phyloP scores from a whole-genome alignment of 2,113 vertebrate species.

The Indicator maculatus region DNA sequence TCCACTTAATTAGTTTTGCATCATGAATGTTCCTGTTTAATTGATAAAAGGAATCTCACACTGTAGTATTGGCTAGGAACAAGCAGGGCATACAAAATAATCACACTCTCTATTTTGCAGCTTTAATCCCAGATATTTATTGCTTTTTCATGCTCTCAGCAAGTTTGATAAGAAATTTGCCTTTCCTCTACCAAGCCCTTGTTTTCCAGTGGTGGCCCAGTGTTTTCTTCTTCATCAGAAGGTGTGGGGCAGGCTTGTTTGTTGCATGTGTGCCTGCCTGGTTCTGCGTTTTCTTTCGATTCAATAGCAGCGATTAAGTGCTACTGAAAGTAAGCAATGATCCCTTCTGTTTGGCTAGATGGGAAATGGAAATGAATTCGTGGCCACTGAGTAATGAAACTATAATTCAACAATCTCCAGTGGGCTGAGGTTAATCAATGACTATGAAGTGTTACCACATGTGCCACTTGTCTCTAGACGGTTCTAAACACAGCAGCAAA shows the following conservation, averaged over 20 bases:
- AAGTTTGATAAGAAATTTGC: not conserved
- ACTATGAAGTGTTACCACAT: not conserved
- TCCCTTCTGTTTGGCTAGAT: not conserved
- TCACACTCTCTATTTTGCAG: constrained; percentile 1
- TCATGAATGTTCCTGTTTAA: constrained; percentile 16
- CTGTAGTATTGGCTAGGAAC: constrained; percentile 1
- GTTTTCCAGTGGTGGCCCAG: not conserved
- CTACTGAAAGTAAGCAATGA: not conserved
- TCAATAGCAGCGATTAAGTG: not conserved
- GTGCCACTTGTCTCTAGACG: not conserved
- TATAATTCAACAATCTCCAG: not conserved
- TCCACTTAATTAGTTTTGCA: constrained; percentile 47
- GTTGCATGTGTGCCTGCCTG: not conserved
- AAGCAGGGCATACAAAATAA: constrained; percentile 35
- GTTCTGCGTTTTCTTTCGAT: not conserved
- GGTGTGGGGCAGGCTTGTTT: not conserved
- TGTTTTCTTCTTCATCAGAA: not conserved
- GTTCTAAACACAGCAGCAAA: not conserved
- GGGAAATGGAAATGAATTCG: not conserved
- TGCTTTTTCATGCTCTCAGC: not conserved
- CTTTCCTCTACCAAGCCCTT: not conserved
- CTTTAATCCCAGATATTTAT: not conserved
- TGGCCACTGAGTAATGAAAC: not conserved
- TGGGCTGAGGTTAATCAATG: not conserved
- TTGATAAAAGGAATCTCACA: constrained; percentile 37